Base-by-base conservation (phyloP, 2,797 vertebrate genomes). In the Crocodylus rhombifer region DNA sequence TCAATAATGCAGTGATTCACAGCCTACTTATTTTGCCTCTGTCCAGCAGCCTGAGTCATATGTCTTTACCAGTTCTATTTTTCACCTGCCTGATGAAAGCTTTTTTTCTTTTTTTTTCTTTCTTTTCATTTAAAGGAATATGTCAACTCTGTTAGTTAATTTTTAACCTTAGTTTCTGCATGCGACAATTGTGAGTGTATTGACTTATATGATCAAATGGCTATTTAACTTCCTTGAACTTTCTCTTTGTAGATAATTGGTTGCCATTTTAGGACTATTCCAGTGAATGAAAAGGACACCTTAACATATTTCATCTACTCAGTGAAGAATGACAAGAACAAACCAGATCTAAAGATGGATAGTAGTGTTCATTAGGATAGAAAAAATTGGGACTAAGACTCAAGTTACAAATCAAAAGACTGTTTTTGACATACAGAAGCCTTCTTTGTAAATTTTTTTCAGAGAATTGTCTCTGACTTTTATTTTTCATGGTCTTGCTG, bases 231-330 rank as follows among this genome's bases (percentile, higher is more conserved):
- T 95, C 62, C 36, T 92, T 89, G 42, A 30, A 7, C 83, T 97
- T 95, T 97, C 95, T 81, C 83, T 96, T 97, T 95, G 55, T 95
- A 98, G 98, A 98, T 98, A 96, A 98, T 98, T 96, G 98, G 98
- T 96, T 98, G 98, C 96, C 98, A 98, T 93, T 98, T 98, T 96
- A 98, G 98, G 95, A 98, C 98, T 93, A 98, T 98, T 96, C 98
- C 98, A 89, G 98, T 98, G 97, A 98, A 98, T 91, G 98, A 98
- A 96, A 98, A 98, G 96, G 98, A 98, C 97, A 98, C 98, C 95
- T 97, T 98, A 97, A 98, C 98, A 7, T 98, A 98, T 97, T 98
- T 98, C 97, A 98, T 98, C 97, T 98, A 98, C 97, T 98, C 98
- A 1, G 98, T 98, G 96, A 98, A 98, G 97, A 98, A 98, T 84